phyloP scores from a whole-genome alignment of 2,797 vertebrate genomes.

The Peromyscus attwateri region DNA sequence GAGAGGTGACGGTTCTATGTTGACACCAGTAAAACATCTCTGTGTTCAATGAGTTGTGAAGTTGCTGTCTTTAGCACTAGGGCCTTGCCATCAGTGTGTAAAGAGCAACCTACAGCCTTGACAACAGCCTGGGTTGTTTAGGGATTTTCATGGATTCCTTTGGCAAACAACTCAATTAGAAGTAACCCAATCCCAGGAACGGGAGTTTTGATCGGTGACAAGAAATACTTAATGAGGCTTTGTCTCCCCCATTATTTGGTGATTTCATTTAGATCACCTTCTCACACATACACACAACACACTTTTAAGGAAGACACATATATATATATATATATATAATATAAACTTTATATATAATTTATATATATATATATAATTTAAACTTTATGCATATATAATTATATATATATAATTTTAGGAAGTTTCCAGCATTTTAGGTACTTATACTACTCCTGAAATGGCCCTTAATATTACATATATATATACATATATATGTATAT shows the following conservation, averaged over 20 bases:
- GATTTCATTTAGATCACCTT: background rate
- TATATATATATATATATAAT: no score
- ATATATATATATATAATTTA: no score
- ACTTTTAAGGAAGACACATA: background rate
- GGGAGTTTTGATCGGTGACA: background rate
- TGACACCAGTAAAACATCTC: background rate
- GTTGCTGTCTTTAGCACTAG: background rate
- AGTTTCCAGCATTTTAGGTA: background rate
- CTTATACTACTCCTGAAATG: background rate
- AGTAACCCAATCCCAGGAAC: background rate
- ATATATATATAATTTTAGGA: background rate
- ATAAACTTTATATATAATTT: no score
- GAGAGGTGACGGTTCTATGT: background rate
- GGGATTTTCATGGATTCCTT: background rate
- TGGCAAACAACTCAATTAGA: background rate
- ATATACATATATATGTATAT: no score
- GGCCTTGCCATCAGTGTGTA: background rate
- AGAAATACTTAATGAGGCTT: background rate
- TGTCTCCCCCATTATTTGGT: background rate
- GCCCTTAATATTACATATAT: background rate
- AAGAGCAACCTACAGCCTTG: background rate
- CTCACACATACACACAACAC: background rate
- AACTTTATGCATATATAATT: background rate
- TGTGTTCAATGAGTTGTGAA: background rate
- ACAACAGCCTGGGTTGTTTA: background rate